Base-by-base conservation (phyloP, 1,140 invertebrate genomes). In the Sinella curviseta region DNA sequence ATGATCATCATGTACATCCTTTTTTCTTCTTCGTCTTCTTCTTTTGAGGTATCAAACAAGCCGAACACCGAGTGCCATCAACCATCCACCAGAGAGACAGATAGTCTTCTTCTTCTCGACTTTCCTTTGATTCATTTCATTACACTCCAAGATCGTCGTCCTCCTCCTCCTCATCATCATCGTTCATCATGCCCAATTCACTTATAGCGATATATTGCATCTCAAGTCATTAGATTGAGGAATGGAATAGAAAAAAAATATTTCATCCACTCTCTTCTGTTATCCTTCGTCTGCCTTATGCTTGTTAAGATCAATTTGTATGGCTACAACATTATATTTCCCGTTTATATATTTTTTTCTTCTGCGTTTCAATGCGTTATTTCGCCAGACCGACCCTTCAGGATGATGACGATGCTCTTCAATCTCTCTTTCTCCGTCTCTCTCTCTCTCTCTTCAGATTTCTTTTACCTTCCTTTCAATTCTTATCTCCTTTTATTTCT, bases 281-380 rank as follows among this genome's bases (percentile, higher is more conserved):
- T n/a, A n/a, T n/a, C n/a, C n/a, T n/a, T n/a, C n/a, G n/a, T 12
- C 24, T 17, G 57, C 8, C 20, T 48, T 48, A 48, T 20, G 8
- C 57, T 60, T 60, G 57, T 60, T 60, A 60, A 60, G 24, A 60
- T 48, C 39, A 48, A 48, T 48, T 48, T 60, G 57, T 60, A 60
- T 60, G 57, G 8, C 24, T 12, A 60, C 4, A 60, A 17, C 57
- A 60, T 60, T 60, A n/a, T 60, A 60, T 60, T 60, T 60, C 24
- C 57, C 3, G 39, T n/a, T n/a, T n/a, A n/a, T n/a, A n/a, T n/a
- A 48, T 48, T 17, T 48, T 48, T 4, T 48, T 48, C 39, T 48
- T 48, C 39, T 48, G 4, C 57, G 4, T 60, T 17, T 60, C 14
- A 60, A 14, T 17, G 57, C 14, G 24, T 60, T 26, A 60, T 12